A percentile compares a stretch with the other conserved stretches of the same genome.
Evolutionary conservation across 2,797 vertebrate species (phyloP).

Genomic region (Pseudochromis fuscus): DNA sequence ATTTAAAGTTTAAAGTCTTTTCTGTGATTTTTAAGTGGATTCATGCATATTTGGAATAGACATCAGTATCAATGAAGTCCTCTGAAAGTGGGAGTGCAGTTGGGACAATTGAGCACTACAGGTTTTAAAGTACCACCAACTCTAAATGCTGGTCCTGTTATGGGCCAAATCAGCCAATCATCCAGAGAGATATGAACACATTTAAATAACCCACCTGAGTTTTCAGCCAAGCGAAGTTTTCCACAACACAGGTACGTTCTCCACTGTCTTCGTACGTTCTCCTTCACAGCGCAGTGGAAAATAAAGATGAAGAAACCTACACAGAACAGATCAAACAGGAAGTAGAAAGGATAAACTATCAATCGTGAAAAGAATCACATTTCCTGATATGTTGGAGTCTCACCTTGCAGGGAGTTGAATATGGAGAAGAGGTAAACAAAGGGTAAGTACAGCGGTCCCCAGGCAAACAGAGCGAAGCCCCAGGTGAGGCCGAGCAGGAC

Average conservation of each 20-base stretch:
- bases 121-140: background rate
- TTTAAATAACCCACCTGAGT: conserved; percentile 86
- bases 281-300: conserved; percentile 94
- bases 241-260: conserved; percentile 93
- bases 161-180: no score
- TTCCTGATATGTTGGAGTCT: conserved; percentile 29
- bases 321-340: conserved; percentile 15
- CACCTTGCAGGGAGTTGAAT: conserved; percentile 95
- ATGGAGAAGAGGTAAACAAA: conserved; percentile 95
- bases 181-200: background rate
- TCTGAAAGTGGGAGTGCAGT: background rate
- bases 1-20: background rate
- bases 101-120: background rate
- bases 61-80: background rate
- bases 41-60: background rate
- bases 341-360: no score
- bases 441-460: conserved; percentile 88
- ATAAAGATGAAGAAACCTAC: conserved; percentile 95
- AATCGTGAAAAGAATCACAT: no score
- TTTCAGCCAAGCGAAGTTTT: conserved; percentile 89
- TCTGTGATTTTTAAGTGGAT: no score
- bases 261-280: conserved; percentile 94
- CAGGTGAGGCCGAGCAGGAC: conserved; percentile 96
- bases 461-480: conserved; percentile 95
- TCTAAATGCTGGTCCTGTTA: background rate